These are phyloP conservation scores for Protomyctophum bolini DNA, from an alignment of 2,113 vertebrate genomes.

Conservation along the genomic window DNA sequence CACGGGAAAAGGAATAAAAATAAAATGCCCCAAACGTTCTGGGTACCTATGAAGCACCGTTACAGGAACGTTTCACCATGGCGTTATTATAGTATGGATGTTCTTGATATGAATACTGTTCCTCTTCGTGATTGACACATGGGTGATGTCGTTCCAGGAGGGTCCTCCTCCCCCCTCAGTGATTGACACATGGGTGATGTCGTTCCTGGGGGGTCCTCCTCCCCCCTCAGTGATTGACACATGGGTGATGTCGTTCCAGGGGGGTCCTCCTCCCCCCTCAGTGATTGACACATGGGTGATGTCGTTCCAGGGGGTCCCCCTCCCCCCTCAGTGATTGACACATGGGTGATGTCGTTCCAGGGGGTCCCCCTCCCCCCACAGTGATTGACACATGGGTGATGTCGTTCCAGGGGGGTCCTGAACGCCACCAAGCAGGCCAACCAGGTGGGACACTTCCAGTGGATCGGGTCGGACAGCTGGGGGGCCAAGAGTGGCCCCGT, in stretches of 20 bases:
- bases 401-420: constrained; percentile 86
- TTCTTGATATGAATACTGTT: too few species aligned
- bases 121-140: too few species aligned
- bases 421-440: constrained; percentile 91
- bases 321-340: too few species aligned
- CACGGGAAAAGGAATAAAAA: too few species aligned
- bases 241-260: constrained; percentile 72
- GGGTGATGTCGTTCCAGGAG: constrained; percentile 79
- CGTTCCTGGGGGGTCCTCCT: constrained; percentile 88
- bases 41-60: too few species aligned
- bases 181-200: constrained; percentile 39
- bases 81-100: too few species aligned
- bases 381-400: constrained; percentile 41
- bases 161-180: too few species aligned
- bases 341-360: constrained; percentile 72
- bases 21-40: too few species aligned
- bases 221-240: too few species aligned
- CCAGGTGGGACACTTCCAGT: constrained; percentile 91
- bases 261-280: too few species aligned
- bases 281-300: constrained; percentile 37
- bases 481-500: constrained; percentile 88
- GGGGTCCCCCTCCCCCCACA: constrained; percentile 63
- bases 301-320: constrained; percentile 84
- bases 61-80: too few species aligned
- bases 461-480: constrained; percentile 97